phyloP scores from a whole-genome alignment of 2,888 invertebrate species.

The Drosophila trichaetosa region DNA sequence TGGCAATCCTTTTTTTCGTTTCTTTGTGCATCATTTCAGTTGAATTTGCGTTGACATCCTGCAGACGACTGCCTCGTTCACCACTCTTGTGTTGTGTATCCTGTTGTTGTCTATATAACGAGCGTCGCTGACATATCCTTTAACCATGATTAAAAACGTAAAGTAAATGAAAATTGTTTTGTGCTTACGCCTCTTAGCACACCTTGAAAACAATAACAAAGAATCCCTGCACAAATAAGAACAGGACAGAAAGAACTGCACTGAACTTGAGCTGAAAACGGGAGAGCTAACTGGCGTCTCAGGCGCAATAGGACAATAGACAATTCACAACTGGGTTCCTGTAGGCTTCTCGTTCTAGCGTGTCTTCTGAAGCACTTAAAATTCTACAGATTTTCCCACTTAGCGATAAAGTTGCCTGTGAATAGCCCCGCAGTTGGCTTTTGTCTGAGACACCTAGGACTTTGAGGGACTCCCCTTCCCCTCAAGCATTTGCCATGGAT shows the following conservation, averaged over 20 bases:
- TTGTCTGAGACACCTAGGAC: conserved; percentile 55
- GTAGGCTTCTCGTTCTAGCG: conserved; percentile 31
- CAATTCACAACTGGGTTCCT: conserved; percentile 32
- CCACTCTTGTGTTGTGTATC: conserved; percentile 10
- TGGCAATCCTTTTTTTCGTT: conserved; percentile 71
- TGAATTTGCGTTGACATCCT: conserved; percentile 77
- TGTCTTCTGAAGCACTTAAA: conserved; percentile 67
- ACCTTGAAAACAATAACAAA: conserved; percentile 73
- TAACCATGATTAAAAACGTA: conserved; percentile 80
- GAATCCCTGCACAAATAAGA: conserved; percentile 12
- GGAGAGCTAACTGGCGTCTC: conserved; percentile 33
- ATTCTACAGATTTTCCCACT: conserved; percentile 81
- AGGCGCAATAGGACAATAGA: conserved; percentile 46
- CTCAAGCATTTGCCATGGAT: conserved; percentile 13
- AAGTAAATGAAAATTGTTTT: conserved; percentile 80
- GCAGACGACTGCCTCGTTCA: conserved; percentile 30
- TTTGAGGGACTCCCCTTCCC: conserved; percentile 25
- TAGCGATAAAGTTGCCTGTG: conserved; percentile 74
- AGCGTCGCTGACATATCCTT: conserved; percentile 76
- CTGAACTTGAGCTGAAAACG: conserved; percentile 57
- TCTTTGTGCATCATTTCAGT: conserved; percentile 73
- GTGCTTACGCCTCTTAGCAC: conserved; percentile 80
- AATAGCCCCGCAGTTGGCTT: conserved; percentile 62
- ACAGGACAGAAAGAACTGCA: conserved; percentile 29
- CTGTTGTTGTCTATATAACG: conserved; percentile 51